Evolutionary conservation across 1,140 invertebrate genomes (phyloP).

Genomic region (Drosophila sproati): DNA sequence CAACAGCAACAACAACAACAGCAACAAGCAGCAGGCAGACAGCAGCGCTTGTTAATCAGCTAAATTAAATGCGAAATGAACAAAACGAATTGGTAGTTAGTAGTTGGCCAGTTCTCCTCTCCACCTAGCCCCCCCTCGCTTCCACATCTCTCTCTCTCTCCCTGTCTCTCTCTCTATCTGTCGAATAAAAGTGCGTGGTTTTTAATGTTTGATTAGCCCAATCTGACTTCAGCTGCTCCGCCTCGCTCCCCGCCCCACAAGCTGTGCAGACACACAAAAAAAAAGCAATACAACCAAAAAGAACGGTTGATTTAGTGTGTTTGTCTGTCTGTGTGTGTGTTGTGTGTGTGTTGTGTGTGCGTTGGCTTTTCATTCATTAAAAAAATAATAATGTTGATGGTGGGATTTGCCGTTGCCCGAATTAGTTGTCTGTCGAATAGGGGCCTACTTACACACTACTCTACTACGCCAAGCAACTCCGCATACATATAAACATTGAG

Average conservation of each 20-base stretch:
- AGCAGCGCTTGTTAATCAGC: slow-evolving; percentile 72
- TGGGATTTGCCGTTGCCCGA: slow-evolving; percentile 44
- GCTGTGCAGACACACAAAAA: neutral
- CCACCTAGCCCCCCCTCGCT: neutral
- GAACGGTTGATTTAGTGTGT: slow-evolving; percentile 37
- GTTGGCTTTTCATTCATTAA: slow-evolving; percentile 74
- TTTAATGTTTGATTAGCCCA: slow-evolving; percentile 67
- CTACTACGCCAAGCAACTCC: slow-evolving; percentile 8
- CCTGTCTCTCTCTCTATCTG: slow-evolving; percentile 4
- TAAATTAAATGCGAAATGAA: slow-evolving; percentile 83
- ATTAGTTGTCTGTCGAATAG: slow-evolving; percentile 31
- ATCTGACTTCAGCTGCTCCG: slow-evolving; percentile 2
- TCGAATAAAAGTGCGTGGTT: slow-evolving; percentile 56
- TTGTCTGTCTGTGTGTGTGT: slow-evolving; percentile 35
- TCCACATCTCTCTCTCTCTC: neutral
- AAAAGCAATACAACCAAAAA: slow-evolving; percentile 26
- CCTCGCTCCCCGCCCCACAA: neutral
- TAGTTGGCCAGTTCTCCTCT: slow-evolving; percentile 25
- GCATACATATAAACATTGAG: neutral
- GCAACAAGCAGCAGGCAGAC: neutral
- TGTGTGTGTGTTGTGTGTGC: slow-evolving; percentile 36
- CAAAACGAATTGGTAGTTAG: slow-evolving; percentile 76
- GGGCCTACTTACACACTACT: slow-evolving; percentile 4
- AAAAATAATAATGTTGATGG: slow-evolving; percentile 27
- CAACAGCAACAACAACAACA: neutral